Evolutionary conservation across 1,140 invertebrate species (phyloP).

Genomic region (Caenorhabditis latens): DNA sequence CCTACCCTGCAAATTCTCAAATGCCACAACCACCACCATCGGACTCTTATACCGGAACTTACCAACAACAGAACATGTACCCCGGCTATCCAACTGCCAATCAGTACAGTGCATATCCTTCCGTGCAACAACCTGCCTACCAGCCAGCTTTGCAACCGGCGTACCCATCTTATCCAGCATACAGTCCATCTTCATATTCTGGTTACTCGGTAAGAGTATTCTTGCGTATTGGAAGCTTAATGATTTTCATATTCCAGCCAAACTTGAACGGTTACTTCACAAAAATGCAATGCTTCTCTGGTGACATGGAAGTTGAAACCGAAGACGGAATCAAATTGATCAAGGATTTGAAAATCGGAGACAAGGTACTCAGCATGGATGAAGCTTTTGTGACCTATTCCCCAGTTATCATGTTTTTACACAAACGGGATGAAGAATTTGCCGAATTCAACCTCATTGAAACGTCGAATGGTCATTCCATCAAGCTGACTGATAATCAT

Average conservation of each 20-base stretch:
- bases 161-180: conserved; percentile 31
- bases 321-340: conserved; percentile 59
- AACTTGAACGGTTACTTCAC: conserved; percentile 59
- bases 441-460: conserved; percentile 59
- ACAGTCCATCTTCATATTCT: conserved; percentile 30
- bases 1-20: conserved; percentile 10
- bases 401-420: conserved; percentile 65
- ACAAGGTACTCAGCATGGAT: conserved; percentile 64
- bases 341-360: conserved; percentile 65
- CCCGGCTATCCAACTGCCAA: conserved; percentile 3
- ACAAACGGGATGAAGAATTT: conserved; percentile 61
- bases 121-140: conserved; percentile 45
- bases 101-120: conserved; percentile 16
- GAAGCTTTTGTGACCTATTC: conserved; percentile 61
- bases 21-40: conserved; percentile 35
- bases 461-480: conserved; percentile 40
- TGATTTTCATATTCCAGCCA: neutral
- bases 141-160: conserved; percentile 57
- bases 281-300: conserved; percentile 64
- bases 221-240: neutral
- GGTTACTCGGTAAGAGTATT: conserved; percentile 20
- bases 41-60: conserved; percentile 19
- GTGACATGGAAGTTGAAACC: conserved; percentile 62
- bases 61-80: conserved; percentile 15
- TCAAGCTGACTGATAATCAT: conserved; percentile 66